Conservation (phyloP, 2,797 vertebrate species). For the Fratercula arctica region DNA sequence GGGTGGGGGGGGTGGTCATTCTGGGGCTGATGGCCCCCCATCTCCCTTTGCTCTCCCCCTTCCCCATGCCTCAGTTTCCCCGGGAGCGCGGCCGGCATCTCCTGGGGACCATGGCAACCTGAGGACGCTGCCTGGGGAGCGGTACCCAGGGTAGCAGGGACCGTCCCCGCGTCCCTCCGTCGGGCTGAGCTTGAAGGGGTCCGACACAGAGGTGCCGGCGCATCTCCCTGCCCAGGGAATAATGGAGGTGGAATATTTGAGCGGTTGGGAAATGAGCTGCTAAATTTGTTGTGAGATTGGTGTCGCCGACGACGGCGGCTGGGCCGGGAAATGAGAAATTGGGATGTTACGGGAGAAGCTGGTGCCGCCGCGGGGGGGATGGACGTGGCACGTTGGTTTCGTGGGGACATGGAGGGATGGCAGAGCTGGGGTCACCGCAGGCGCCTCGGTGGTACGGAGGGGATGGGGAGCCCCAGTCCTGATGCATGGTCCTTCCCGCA, state of each 20-base stretch:
- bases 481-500: too few relatives aligned
- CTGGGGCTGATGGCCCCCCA: neutral
- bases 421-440: neutral
- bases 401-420: fast-evolving
- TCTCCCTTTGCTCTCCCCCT: neutral
- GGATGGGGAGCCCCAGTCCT: too few relatives aligned
- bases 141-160: neutral
- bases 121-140: neutral
- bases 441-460: neutral
- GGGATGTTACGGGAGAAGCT: neutral
- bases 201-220: neutral
- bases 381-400: fast-evolving
- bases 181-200: constrained; percentile 9
- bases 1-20: neutral
- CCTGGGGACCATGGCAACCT: neutral
- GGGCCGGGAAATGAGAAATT: neutral
- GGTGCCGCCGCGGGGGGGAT: too few relatives aligned
- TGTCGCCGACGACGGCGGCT: constrained; percentile 64
- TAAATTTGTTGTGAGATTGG: constrained; percentile 75
- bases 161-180: neutral
- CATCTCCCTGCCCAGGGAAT: constrained; percentile 37
- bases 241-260: constrained; percentile 74
- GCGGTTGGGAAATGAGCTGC: constrained; percentile 70
- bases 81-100: fast-evolving
- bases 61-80: neutral